These are phyloP conservation scores for Danaus chrysippus DNA, from an alignment of 2,888 invertebrate genomes.

Conservation along the genomic window DNA sequence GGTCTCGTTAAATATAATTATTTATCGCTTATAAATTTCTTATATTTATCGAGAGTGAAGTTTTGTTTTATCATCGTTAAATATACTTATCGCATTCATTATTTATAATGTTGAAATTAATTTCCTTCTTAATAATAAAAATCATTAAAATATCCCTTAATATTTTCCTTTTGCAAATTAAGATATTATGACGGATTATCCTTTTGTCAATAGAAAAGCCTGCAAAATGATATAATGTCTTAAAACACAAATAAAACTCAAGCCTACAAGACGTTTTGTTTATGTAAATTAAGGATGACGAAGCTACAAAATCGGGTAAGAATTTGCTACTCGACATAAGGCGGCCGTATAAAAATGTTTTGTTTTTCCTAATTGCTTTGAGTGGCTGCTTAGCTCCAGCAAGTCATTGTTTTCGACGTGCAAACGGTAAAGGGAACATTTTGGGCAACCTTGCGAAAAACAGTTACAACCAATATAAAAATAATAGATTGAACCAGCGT, in stretches of 20 bases:
- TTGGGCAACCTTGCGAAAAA: slow-evolving; percentile 58
- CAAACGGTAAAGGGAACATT: slow-evolving; percentile 63
- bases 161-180: slow-evolving; percentile 1
- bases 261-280: slow-evolving; percentile 36
- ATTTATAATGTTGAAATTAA: too few relatives aligned
- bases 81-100: neutral
- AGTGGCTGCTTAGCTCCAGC: slow-evolving; percentile 74
- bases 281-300: slow-evolving; percentile 58
- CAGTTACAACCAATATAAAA: slow-evolving; percentile 47
- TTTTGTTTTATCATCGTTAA: neutral
- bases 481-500: neutral
- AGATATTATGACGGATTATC: slow-evolving; percentile 6
- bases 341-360: slow-evolving; percentile 70
- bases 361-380: slow-evolving; percentile 75
- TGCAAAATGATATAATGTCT: slow-evolving; percentile 1
- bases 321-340: slow-evolving; percentile 36
- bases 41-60: neutral
- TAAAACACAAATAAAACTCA: slow-evolving; percentile 13
- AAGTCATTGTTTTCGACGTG: slow-evolving; percentile 75
- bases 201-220: slow-evolving; percentile 2
- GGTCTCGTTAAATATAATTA: slow-evolving; percentile 32
- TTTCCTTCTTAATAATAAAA: too few relatives aligned
- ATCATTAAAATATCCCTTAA: too few relatives aligned
- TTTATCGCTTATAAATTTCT: slow-evolving; percentile 6
- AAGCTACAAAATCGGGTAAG: slow-evolving; percentile 32